Conservation (phyloP, 2,797 vertebrate species). For the Cossypha caffra region DNA sequence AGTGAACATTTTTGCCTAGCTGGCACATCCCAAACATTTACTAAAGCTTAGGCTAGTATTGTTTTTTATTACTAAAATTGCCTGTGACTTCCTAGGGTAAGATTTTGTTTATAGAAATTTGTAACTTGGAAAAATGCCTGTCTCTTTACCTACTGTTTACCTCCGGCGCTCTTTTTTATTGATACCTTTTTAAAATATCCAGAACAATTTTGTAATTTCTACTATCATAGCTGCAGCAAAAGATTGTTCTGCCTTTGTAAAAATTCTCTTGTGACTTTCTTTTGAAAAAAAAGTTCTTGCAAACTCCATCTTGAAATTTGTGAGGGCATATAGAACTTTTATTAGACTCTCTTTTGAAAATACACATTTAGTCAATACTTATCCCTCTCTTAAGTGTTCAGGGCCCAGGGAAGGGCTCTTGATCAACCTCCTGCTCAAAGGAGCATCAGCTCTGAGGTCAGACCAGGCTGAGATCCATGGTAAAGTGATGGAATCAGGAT, state of each 20-base stretch:
- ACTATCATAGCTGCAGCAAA: background rate
- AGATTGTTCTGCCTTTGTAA: background rate
- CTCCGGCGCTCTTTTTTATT: background rate
- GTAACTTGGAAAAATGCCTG: background rate
- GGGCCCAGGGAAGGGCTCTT: background rate
- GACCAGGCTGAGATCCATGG: background rate
- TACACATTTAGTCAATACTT: background rate
- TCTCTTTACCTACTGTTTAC: background rate
- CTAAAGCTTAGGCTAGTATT: background rate
- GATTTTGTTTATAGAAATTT: background rate
- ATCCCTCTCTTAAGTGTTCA: background rate
- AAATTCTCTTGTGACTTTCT: background rate
- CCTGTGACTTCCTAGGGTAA: background rate
- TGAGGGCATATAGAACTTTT: background rate
- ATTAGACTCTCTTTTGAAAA: background rate
- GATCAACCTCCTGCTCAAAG: background rate
- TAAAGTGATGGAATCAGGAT: background rate
- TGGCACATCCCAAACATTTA: background rate
- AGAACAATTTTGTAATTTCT: background rate
- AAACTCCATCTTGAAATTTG: background rate
- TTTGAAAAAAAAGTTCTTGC: background rate
- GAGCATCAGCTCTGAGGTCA: background rate
- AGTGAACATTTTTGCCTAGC: background rate
- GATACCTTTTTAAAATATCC: background rate
- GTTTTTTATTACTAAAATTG: background rate